phyloP scores from a whole-genome alignment of 2,113 vertebrate genomes.

The Odocoileus hemionus region DNA sequence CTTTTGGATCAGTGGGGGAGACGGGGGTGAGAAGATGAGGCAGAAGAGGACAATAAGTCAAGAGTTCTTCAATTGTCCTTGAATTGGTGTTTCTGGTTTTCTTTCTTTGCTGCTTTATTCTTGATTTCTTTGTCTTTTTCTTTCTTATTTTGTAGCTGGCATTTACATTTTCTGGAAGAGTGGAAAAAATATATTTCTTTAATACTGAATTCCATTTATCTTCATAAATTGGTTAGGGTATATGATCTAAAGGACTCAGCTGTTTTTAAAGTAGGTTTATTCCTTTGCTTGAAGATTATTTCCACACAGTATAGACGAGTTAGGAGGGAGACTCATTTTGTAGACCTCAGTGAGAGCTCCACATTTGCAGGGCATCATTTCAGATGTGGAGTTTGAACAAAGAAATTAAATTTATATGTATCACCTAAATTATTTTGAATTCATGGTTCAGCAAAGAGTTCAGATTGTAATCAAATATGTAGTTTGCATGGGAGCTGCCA shows the following conservation, averaged over 20 bases:
- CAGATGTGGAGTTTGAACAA: slow-evolving; percentile 83
- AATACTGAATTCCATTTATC: slow-evolving; percentile 84
- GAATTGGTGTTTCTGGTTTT: background rate
- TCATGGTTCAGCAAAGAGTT: slow-evolving; percentile 85
- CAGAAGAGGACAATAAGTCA: slow-evolving; percentile 17
- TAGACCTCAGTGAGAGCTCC: slow-evolving; percentile 73
- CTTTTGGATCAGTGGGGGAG: background rate
- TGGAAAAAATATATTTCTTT: slow-evolving; percentile 80
- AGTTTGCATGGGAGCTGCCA: slow-evolving; percentile 80
- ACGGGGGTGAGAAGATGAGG: background rate
- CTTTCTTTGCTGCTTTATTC: background rate
- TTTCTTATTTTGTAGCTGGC: slow-evolving; percentile 61
- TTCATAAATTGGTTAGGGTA: slow-evolving; percentile 85
- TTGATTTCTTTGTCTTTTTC: slow-evolving; percentile 48
- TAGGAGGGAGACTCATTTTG: slow-evolving; percentile 82
- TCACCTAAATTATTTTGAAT: slow-evolving; percentile 86
- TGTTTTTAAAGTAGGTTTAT: slow-evolving; percentile 86
- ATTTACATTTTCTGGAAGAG: slow-evolving; percentile 80
- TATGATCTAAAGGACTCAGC: slow-evolving; percentile 84
- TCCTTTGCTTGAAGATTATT: slow-evolving; percentile 84
- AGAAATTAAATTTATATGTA: slow-evolving; percentile 88
- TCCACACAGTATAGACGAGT: slow-evolving; percentile 79
- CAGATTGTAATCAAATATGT: slow-evolving; percentile 85
- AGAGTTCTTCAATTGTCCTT: background rate
- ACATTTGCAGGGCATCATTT: slow-evolving; percentile 78